Conservation (phyloP, 2,113 vertebrate species). For the Syngnathus typhle region DNA sequence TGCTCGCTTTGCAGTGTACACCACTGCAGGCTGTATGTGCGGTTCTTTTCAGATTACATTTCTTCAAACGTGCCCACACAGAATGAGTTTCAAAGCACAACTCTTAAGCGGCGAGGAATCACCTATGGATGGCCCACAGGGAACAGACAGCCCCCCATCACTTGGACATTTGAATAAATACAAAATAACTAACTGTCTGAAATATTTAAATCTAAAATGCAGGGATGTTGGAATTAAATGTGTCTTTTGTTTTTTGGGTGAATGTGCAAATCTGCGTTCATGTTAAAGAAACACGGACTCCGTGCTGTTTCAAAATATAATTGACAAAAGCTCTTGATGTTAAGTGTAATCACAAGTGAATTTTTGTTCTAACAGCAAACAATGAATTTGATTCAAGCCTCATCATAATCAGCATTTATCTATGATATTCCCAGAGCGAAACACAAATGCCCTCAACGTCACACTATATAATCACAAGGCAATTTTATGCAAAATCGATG, state of each 20-base stretch:
- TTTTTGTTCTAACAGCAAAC: background rate
- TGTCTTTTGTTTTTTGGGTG: background rate
- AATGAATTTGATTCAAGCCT: background rate
- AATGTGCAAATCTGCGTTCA: background rate
- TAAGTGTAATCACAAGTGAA: background rate
- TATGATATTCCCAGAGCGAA: background rate
- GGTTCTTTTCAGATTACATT: conserved; percentile 43
- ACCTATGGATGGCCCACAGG: conserved; percentile 10
- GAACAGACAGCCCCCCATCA: conserved; percentile 14
- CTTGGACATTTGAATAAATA: conserved; percentile 17
- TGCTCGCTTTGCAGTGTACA: conserved; percentile 23
- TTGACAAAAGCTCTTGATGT: background rate
- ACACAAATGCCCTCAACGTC: background rate
- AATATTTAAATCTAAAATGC: background rate
- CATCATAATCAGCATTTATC: background rate
- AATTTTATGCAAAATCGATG: conserved; percentile 14
- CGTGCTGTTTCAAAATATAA: background rate
- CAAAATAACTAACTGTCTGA: conserved; percentile 4
- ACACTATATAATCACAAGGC: conserved; percentile 21
- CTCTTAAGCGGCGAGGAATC: conserved; percentile 19
- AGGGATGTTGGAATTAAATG: background rate
- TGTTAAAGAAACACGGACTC: background rate
- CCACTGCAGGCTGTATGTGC: conserved; percentile 23
- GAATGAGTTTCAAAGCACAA: conserved; percentile 31
- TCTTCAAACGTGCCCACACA: conserved; percentile 41